Evolutionary conservation across 2,888 invertebrate genomes (phyloP).

Genomic region (Megastigmus dorsalis): DNA sequence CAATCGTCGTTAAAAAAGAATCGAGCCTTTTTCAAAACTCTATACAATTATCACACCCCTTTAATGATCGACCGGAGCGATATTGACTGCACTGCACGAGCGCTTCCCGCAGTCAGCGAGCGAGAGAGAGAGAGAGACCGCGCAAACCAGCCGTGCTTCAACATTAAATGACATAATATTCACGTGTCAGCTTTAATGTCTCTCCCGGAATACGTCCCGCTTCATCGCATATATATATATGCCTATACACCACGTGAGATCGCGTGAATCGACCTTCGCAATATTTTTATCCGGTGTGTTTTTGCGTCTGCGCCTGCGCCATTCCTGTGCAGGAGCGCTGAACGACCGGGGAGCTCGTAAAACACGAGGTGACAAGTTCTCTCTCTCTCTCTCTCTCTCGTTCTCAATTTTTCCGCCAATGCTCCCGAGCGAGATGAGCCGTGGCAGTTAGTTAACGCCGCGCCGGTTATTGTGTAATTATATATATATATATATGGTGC

Average conservation of each 20-base stretch:
- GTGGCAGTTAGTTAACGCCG: neutral
- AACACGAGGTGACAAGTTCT: slow-evolving; percentile 34
- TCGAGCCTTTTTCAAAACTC: no score
- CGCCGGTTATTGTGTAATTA: slow-evolving; percentile 29
- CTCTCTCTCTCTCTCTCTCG: no score
- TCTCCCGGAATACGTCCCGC: neutral
- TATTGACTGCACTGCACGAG: slow-evolving; percentile 42
- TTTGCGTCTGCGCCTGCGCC: neutral
- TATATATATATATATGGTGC: no score
- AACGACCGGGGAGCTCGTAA: slow-evolving; percentile 25
- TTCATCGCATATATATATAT: no score
- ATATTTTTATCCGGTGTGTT: no score
- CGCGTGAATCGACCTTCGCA: no score
- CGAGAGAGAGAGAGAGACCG: no score
- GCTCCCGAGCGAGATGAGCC: neutral
- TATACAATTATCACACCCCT: no score
- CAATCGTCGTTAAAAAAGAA: no score
- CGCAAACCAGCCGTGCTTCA: neutral
- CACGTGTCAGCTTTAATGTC: slow-evolving; percentile 41
- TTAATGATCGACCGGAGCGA: no score
- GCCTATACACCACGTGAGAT: no score
- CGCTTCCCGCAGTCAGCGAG: neutral
- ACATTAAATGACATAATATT: slow-evolving; percentile 45
- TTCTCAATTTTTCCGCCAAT: slow-evolving; percentile 13
- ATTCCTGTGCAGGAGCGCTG: no score